These are phyloP conservation scores for Acanthis flammea DNA, from an alignment of 2,797 vertebrate genomes.

Conservation along the genomic window DNA sequence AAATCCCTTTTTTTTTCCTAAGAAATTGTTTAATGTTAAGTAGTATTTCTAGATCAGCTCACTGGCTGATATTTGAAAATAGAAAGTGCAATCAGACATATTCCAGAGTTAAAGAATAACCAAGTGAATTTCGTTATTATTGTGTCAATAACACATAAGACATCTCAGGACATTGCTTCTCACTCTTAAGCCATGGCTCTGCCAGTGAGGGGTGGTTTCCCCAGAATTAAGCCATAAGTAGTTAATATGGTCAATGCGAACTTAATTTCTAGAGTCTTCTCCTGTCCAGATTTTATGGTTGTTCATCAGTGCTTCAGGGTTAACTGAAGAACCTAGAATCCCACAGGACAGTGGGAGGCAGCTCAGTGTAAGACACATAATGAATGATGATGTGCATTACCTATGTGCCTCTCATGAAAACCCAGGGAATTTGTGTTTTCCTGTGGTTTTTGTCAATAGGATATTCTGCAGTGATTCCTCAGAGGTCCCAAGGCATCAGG, in stretches of 20 bases:
- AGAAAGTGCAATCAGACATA: neutral
- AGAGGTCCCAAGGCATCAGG: neutral
- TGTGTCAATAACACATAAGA: neutral
- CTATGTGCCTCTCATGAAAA: accelerated
- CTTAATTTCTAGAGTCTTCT: neutral
- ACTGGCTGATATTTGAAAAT: neutral
- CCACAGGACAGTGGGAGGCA: accelerated
- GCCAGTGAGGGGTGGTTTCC: neutral
- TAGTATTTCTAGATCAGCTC: neutral
- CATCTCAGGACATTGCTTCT: neutral
- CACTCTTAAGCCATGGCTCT: neutral
- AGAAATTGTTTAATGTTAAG: neutral
- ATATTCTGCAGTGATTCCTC: neutral
- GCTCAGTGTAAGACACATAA: neutral
- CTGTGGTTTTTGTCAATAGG: neutral
- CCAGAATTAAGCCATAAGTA: neutral
- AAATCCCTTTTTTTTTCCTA: neutral
- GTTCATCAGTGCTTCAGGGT: neutral
- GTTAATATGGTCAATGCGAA: neutral
- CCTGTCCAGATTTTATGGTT: neutral
- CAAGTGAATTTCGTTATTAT: neutral
- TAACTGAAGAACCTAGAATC: neutral
- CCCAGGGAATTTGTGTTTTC: neutral
- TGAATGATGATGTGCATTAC: neutral
- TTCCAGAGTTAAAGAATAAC: neutral